Evolutionary conservation across 2,797 vertebrate species (phyloP).

Genomic region (Mormyrops attenuatus): DNA sequence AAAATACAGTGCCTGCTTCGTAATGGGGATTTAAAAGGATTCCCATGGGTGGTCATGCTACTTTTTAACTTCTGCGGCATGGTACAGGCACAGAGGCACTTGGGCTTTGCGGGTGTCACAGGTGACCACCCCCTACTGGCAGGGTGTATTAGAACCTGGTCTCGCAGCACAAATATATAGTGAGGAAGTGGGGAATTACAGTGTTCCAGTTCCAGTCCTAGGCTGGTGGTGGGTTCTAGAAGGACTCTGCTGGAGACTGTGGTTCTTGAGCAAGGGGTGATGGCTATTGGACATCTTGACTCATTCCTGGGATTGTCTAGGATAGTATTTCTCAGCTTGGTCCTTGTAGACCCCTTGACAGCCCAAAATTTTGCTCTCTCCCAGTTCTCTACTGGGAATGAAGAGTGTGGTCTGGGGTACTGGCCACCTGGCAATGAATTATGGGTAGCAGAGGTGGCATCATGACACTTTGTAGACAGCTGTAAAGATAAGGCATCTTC

Average conservation of each 20-base stretch:
- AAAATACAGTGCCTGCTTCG: not conserved
- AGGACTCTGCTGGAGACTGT: not conserved
- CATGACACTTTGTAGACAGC: not conserved
- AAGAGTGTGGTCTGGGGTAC: not conserved
- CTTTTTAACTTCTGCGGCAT: not conserved
- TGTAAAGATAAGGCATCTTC: not conserved
- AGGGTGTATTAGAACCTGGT: not conserved
- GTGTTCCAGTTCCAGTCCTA: not conserved
- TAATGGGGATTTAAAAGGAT: slow-evolving; percentile 7
- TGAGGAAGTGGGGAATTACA: not conserved
- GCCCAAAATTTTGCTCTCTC: not conserved
- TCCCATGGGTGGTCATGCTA: not conserved
- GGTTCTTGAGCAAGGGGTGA: not conserved
- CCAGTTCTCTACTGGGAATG: not conserved
- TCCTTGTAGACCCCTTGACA: not conserved
- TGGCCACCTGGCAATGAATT: not conserved
- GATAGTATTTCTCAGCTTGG: not conserved
- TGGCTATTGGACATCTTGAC: not conserved
- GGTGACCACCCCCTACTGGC: not conserved
- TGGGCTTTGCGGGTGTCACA: not conserved
- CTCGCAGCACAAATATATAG: not conserved
- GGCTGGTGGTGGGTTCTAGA: not conserved
- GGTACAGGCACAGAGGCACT: not conserved
- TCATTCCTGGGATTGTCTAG: not conserved
- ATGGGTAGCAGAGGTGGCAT: not conserved